Evolutionary conservation across 2,797 vertebrate species (phyloP), one percentile per base, ranked within the genome.

Genomic region (Catostomus latipinnis): DNA sequence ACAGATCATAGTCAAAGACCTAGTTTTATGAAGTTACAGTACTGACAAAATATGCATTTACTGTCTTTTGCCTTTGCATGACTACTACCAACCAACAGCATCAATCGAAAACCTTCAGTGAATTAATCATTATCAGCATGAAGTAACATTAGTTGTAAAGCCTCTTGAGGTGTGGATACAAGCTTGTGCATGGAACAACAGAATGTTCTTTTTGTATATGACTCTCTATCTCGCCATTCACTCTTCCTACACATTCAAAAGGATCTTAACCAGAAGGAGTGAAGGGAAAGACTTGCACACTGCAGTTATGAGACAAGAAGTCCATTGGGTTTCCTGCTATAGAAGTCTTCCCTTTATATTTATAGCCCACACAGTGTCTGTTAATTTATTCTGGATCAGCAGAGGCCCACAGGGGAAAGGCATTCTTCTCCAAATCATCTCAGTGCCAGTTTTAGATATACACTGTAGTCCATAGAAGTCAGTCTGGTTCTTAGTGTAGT

Each of bases 301-400:
- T 43, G 13, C 54, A 16, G 18, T 46, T 65, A 5, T 63, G 22
- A 65, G 60, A 63, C 8, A n/a, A 57, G 56, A 10, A 14, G 50
- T 78, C 68, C 34, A 56, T 16, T 56, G 67, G 71, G 76, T 75
- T 34, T 58, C 43, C 74, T 46, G 13, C 50, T 66, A 52, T 58
- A 72, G 60, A 63, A 71, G 67, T 75, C 45, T 67, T 63, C 53
- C 8, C 43, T 49, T 75, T 13, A 58, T 61, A 72, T 67, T 61
- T 71, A 5, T 63, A 71, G 60, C 68, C 69, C 68, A 83, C 22
- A 71, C 86, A 84, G 86, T 60, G 73, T 81, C 50, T 43, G 48
- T 70, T 82, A 61, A 67, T 78, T 34, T 69, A 63, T 56, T 12
- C 58, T 74, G 56, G 9, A 67, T 78, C 60, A 67, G 14, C 52